Conservation (phyloP, 2,888 invertebrate genomes). For the Philhelius pedissequus region DNA sequence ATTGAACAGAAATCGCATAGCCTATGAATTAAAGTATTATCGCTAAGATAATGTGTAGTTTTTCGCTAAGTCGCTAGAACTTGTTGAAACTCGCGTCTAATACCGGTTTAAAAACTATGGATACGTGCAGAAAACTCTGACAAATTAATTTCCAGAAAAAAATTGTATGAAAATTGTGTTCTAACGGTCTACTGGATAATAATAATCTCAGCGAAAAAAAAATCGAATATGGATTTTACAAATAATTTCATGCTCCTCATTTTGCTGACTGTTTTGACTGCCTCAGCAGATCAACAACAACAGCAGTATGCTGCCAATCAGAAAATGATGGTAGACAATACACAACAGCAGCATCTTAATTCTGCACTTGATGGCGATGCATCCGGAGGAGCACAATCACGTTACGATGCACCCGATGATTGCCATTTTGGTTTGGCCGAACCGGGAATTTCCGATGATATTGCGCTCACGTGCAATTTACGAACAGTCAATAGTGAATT, state of each 20-base stretch:
- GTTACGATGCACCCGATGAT: slow-evolving; percentile 91
- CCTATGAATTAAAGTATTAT: background rate
- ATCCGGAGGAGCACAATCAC: slow-evolving; percentile 62
- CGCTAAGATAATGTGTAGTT: slow-evolving; percentile 39
- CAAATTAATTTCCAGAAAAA: slow-evolving; percentile 19
- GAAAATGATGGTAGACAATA: slow-evolving; percentile 61
- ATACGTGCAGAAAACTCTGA: slow-evolving; percentile 61
- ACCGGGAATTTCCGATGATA: slow-evolving; percentile 81
- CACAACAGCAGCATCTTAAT: slow-evolving; percentile 58
- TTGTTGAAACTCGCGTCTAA: slow-evolving; percentile 10
- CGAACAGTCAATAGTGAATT: slow-evolving; percentile 92
- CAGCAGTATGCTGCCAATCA: slow-evolving; percentile 66
- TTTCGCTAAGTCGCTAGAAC: slow-evolving; percentile 56
- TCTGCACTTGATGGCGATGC: slow-evolving; percentile 52
- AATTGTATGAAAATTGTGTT: slow-evolving; percentile 11
- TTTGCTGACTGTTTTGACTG: slow-evolving; percentile 52
- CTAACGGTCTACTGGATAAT: slow-evolving; percentile 45
- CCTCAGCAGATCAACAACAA: slow-evolving; percentile 61
- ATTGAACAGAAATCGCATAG: background rate
- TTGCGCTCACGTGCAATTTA: slow-evolving; percentile 88
- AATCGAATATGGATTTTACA: slow-evolving; percentile 44
- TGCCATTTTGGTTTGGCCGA: slow-evolving; percentile 80
- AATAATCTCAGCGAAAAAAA: slow-evolving; percentile 45
- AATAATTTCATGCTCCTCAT: slow-evolving; percentile 48
- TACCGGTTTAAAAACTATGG: slow-evolving; percentile 51